Conservation (phyloP, 2,113 vertebrate genomes). For the Odocoileus hemionus region DNA sequence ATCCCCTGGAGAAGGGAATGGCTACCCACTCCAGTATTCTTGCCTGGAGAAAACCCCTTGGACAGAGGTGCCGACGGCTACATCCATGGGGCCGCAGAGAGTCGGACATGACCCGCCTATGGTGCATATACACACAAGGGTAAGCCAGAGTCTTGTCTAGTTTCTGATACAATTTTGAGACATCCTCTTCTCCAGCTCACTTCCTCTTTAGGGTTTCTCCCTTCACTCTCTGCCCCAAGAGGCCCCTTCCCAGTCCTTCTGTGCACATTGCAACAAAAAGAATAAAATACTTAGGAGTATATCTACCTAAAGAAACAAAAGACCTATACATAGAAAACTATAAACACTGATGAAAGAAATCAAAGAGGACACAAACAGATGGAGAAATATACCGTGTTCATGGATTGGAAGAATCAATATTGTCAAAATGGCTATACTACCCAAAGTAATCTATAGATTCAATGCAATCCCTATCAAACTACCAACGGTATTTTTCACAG, state of each 20-base stretch:
- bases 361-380: no score
- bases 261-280: no score
- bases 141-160: background rate
- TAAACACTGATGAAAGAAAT: no score
- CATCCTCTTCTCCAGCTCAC: background rate
- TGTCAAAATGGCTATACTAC: no score
- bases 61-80: background rate
- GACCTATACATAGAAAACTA: no score
- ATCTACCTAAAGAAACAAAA: no score
- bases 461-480: no score
- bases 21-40: background rate
- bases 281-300: no score
- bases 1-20: background rate
- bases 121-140: background rate
- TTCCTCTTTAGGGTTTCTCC: background rate
- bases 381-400: no score
- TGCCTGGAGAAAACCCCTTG: background rate
- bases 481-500: no score
- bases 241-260: background rate
- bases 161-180: background rate
- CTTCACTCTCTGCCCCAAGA: background rate
- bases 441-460: no score
- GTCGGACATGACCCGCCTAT: background rate
- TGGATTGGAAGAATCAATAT: no score
- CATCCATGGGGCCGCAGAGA: background rate